A percentile compares a stretch with the other conserved stretches of the same genome.
Conservation (phyloP, 2,113 vertebrate species). For the Chaenogobius annularis region DNA sequence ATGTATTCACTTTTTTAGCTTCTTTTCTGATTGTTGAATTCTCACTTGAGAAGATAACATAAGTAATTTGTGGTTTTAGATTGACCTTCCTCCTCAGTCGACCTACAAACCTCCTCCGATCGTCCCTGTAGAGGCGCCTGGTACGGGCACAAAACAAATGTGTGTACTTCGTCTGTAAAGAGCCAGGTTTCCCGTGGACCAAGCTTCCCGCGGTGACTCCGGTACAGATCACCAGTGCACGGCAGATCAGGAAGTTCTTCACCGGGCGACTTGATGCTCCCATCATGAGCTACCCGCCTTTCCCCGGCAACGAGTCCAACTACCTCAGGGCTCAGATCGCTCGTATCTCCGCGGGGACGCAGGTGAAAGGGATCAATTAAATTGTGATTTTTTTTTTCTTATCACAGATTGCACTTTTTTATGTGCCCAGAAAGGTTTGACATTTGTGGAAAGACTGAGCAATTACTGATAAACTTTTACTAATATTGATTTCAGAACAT, state of each 20-base stretch:
- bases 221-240: constrained; percentile 85
- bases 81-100: constrained; percentile 76
- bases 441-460: too few species aligned
- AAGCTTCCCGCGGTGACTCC: constrained; percentile 88
- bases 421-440: too few species aligned
- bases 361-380: constrained; percentile 27
- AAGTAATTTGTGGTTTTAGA: constrained; percentile 36
- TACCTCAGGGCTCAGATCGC: constrained; percentile 93
- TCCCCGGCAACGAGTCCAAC: constrained; percentile 90
- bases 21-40: too few species aligned
- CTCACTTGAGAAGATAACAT: not conserved
- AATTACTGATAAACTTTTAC: too few species aligned
- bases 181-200: constrained; percentile 87
- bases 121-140: constrained; percentile 82
- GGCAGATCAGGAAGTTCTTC: constrained; percentile 87
- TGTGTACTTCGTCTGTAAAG: constrained; percentile 90
- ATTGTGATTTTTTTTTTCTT: too few species aligned
- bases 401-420: too few species aligned
- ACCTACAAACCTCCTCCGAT: constrained; percentile 79
- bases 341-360: constrained; percentile 90
- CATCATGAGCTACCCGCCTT: constrained; percentile 87
- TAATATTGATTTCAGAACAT: too few species aligned
- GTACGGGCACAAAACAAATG: constrained; percentile 87
- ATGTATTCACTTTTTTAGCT: too few species aligned
- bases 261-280: constrained; percentile 83